phyloP scores from a whole-genome alignment of 1,140 invertebrate species.

The Drosophila athabasca region DNA sequence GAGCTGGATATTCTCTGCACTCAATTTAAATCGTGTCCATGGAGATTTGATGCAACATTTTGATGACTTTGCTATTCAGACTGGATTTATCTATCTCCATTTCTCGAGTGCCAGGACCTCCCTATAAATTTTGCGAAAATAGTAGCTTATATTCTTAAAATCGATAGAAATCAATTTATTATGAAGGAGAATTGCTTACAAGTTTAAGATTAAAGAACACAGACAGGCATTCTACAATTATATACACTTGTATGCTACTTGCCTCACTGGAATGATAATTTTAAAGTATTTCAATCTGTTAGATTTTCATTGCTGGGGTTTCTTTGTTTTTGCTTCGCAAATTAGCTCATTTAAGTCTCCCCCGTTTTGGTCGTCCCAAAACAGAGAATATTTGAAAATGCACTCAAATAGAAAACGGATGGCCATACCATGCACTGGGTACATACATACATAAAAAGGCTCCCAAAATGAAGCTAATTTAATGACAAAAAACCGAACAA shows the following conservation, averaged over 20 bases:
- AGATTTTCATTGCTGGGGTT: not conserved
- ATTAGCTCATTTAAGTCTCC: not conserved
- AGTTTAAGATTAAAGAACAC: too few relatives aligned
- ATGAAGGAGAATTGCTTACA: not conserved
- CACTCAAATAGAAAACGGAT: slow-evolving; percentile 29
- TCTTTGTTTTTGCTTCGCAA: not conserved
- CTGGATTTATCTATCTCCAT: slow-evolving; percentile 4
- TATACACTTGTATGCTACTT: not conserved
- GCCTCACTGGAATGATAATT: too few relatives aligned
- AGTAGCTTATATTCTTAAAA: slow-evolving; percentile 9
- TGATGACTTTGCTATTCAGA: slow-evolving; percentile 15
- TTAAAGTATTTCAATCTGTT: too few relatives aligned
- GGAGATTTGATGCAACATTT: slow-evolving; percentile 52
- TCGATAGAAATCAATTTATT: slow-evolving; percentile 57
- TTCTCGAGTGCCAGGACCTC: slow-evolving; percentile 19
- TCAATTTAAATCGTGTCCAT: slow-evolving; percentile 69
- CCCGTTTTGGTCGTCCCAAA: not conserved
- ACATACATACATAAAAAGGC: slow-evolving; percentile 14
- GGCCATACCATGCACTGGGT: slow-evolving; percentile 7
- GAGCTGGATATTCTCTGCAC: slow-evolving; percentile 5
- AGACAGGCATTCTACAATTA: too few relatives aligned
- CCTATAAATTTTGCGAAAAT: slow-evolving; percentile 5
- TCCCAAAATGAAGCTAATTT: slow-evolving; percentile 21
- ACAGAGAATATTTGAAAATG: slow-evolving; percentile 18
- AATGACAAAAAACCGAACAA: slow-evolving; percentile 26